Evolutionary conservation across 2,113 vertebrate genomes (phyloP).

Genomic region (Patagioenas fasciata): DNA sequence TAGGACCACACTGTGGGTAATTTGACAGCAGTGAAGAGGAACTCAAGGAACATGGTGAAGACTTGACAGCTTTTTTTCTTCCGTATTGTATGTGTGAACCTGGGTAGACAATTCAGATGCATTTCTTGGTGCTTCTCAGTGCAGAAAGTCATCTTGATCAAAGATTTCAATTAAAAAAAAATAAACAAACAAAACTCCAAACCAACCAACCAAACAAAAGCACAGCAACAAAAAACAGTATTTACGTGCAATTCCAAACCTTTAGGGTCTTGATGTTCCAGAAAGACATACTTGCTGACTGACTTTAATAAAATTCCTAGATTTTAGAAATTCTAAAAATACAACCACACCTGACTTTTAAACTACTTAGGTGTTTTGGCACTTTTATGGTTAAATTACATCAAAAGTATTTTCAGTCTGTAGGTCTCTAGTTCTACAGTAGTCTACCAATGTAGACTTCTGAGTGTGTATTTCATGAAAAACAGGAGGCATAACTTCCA

Average conservation of each 20-base stretch:
- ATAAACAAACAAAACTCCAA: no score
- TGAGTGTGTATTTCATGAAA: neutral
- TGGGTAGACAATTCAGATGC: neutral
- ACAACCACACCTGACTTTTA: neutral
- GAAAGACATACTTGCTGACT: neutral
- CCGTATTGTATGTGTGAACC: neutral
- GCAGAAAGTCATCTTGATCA: neutral
- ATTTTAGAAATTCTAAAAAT: neutral
- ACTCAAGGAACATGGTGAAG: neutral
- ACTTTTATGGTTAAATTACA: neutral
- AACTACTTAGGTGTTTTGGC: rapidly evolving
- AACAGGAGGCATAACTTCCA: neutral
- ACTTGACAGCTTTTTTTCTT: neutral
- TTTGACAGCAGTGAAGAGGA: neutral
- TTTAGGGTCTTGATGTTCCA: neutral
- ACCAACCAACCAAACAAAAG: no score
- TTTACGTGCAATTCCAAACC: neutral
- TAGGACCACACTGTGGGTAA: neutral
- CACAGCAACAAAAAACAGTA: no score
- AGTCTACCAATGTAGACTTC: neutral
- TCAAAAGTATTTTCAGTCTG: neutral
- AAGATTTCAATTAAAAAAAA: neutral
- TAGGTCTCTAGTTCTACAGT: neutral
- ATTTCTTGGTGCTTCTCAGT: neutral
- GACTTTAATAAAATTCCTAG: neutral